Evolutionary conservation across 2,888 invertebrate species (phyloP), one percentile per base, ranked within the genome.

Genomic region (Xanthorhoe spadicearia): DNA sequence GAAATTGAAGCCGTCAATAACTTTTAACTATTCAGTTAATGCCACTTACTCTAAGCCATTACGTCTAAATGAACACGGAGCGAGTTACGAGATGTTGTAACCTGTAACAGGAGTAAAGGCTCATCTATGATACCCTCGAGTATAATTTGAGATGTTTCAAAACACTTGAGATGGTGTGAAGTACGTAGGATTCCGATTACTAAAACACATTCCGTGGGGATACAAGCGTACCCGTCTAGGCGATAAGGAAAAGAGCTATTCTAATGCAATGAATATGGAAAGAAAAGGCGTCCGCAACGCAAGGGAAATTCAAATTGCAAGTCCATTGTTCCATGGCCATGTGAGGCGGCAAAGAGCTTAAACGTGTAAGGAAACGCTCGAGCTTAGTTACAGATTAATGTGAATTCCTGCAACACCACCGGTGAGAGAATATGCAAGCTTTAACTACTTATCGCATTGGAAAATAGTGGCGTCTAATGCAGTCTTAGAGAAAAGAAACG

Each of bases 221-320:
- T 66, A 68, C 65, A 61, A 70, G 64, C 66, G 68, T 62, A 60
- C 67, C 61, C 58, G 64, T 65, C 70, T 66, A 62, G 55, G 63
- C 69, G 61, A 66, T 68, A 74, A 70, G 70, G 67, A 66, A 70
- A 75, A 74, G 70, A 69, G 69, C 74, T 76, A 75, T 76, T 78
- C 70, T 74, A 71, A 78, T 71, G 75, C 77, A 78, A 75, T 83
- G 82, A 81, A 85, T 84, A 83, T 83, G 82, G 76, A 80, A 83
- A 81, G 79, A 83, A 84, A 83, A 81, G 78, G 75, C 79, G 73
- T 74, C 69, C 69, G 60, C 75, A 75, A 70, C 74, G 73, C 78
- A 79, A 74, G 77, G 81, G 81, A 83, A 85, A 86, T 87, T 84
- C 82, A 83, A 88, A 88, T 86, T 81, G 84, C 81, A 80, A 80